Evolutionary conservation across 2,888 invertebrate genomes (phyloP).

Genomic region (Coleophora deauratella): DNA sequence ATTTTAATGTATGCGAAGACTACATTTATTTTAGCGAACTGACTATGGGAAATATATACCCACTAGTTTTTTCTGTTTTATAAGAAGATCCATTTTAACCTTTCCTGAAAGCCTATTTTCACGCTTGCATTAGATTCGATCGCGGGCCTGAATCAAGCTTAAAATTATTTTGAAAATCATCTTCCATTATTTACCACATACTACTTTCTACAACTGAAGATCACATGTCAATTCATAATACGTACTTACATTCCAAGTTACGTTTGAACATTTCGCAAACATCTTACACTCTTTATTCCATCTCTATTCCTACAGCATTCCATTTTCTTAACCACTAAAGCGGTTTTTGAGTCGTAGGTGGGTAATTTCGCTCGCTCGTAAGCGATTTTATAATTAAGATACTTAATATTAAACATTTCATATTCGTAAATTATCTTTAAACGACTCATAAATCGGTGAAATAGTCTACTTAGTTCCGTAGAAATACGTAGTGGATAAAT

Average conservation of each 20-base stretch:
- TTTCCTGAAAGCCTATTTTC: no score
- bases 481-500: slow-evolving; percentile 11
- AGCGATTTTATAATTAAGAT: slow-evolving; percentile 43
- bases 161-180: no score
- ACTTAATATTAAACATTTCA: slow-evolving; percentile 27
- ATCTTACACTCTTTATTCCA: slow-evolving; percentile 30
- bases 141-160: slow-evolving; percentile 19
- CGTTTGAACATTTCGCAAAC: slow-evolving; percentile 19
- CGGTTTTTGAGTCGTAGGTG: slow-evolving; percentile 50
- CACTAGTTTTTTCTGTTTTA: no score
- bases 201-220: no score
- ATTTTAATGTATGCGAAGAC: no score
- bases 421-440: no score
- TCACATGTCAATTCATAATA: no score
- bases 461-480: slow-evolving; percentile 44
- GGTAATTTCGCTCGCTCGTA: slow-evolving; percentile 21
- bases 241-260: slow-evolving; percentile 20
- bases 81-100: no score
- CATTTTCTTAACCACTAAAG: slow-evolving; percentile 29
- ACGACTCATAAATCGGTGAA: slow-evolving; percentile 24
- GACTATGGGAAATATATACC: no score
- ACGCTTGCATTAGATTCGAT: not conserved
- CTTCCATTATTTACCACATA: no score
- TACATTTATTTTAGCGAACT: no score
- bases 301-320: slow-evolving; percentile 22